Evolutionary conservation across 2,888 invertebrate genomes (phyloP), one percentile per base, ranked within the genome.

Genomic region (Ochropacha duplaris): DNA sequence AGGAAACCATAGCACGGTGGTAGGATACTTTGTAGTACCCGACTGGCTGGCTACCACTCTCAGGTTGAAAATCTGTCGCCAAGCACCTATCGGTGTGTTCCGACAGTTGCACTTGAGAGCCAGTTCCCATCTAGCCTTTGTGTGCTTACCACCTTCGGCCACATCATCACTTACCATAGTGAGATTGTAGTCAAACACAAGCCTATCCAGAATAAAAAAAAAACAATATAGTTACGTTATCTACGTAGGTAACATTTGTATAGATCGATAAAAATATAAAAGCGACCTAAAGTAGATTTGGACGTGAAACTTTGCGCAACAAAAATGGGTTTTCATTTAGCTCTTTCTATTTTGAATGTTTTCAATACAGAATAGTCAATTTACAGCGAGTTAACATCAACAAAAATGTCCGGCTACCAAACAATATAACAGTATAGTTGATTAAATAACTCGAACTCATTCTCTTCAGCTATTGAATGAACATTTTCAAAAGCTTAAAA

Each of bases 401-500:
- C 71, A 75, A 73, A 72, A 75, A 74, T 66, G 65, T 57, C 62
- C 65, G 57, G 54, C 58, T 59, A 63, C 61, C 52, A 66, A 63
- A 72, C 71, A 74, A 69, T 76, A 73, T 72, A 76, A 71, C 70
- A 64, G 60, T 62, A 57, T 66, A 67, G 67, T 71, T 75, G 64
- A 71, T 71, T 71, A 74, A 75, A 81, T 72, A 76, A 69, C 68
- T 64, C 68, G 52, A 57, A 39, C 49, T 63, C 69, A 69, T 71
- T 75, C 65, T 61, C 64, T 60, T 66, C 63, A 66, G 65, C 58
- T 39, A 54, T 67, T 61, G 62, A 69, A 61, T 60, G 61, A 70
- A 61, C 62, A 65, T 44, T 74, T 64, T 64, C 57, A 70, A 72
- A 74, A 63, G 64, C 62, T 54, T n/a, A n/a, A n/a, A 75, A 66